phyloP scores from a whole-genome alignment of 2,888 invertebrate genomes.

The Furcula furcula region DNA sequence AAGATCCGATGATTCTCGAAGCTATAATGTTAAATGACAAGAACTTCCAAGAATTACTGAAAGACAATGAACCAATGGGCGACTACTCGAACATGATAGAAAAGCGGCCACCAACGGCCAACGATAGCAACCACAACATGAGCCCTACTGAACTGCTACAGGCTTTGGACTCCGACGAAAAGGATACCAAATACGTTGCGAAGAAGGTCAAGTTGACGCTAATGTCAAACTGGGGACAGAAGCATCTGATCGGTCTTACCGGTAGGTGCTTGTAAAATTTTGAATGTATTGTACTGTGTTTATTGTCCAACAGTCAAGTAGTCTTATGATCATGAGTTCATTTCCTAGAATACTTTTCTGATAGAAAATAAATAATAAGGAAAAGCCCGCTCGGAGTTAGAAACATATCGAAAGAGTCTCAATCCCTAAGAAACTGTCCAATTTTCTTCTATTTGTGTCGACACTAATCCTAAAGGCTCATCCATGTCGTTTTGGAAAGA shows the following conservation, averaged over 20 bases:
- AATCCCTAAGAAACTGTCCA: too few relatives aligned
- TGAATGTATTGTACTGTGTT: too few relatives aligned
- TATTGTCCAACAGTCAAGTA: too few relatives aligned
- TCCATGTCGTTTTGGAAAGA: too few relatives aligned
- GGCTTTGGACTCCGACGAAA: constrained; percentile 35
- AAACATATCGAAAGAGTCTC: too few relatives aligned
- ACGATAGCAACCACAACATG: constrained; percentile 52
- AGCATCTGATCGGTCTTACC: constrained; percentile 82
- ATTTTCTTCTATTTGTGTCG: too few relatives aligned
- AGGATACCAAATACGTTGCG: constrained; percentile 54
- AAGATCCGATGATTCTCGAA: constrained; percentile 86
- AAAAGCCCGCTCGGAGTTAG: too few relatives aligned
- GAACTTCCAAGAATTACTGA: constrained; percentile 63
- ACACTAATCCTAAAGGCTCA: too few relatives aligned
- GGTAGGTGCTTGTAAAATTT: too few relatives aligned
- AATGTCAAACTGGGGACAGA: constrained; percentile 85
- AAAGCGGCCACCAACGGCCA: constrained; percentile 84
- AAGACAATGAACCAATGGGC: constrained; percentile 57
- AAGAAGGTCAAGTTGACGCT: constrained; percentile 78
- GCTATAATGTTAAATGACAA: constrained; percentile 61
- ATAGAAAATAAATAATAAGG: too few relatives aligned
- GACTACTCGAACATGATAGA: constrained; percentile 43
- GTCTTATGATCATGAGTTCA: too few relatives aligned
- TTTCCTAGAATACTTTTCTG: too few relatives aligned
- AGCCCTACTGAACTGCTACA: constrained; percentile 46